Percentiles rank a stretch among this genome's conserved stretches.
phyloP scores from a whole-genome alignment of 2,797 vertebrate genomes.

The Coilia nasus region DNA sequence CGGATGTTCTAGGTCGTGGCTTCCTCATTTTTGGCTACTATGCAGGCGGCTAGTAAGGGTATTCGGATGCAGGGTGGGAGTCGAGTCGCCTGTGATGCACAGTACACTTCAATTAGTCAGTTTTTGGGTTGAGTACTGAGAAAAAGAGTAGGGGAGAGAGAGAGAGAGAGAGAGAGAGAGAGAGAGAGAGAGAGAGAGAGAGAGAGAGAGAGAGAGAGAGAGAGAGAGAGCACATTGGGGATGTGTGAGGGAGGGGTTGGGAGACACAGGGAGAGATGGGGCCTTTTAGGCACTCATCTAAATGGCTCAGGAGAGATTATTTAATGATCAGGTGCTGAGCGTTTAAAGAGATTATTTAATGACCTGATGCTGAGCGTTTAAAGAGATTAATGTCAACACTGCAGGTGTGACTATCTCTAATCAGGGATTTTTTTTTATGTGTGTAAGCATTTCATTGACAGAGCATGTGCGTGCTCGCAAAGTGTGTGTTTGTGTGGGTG shows the following conservation, averaged over 20 bases:
- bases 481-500: no score
- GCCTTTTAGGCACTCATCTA: conserved; percentile 33
- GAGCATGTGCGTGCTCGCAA: no score
- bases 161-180: no score
- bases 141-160: background rate
- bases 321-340: conserved; percentile 30
- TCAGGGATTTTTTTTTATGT: background rate
- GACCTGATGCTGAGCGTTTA: conserved; percentile 37
- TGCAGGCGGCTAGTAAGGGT: no score
- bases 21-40: no score
- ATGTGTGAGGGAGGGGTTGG: no score
- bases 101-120: no score
- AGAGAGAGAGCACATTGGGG: no score
- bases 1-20: no score
- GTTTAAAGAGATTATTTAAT: conserved; percentile 44
- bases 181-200: background rate
- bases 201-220: background rate
- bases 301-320: conserved; percentile 41
- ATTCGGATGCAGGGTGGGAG: no score
- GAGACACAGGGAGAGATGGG: background rate
- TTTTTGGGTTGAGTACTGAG: no score
- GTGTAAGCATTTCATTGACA: no score
- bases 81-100: background rate
- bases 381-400: conserved; percentile 39
- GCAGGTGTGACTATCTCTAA: conserved; percentile 30